Base-by-base conservation (phyloP, 2,888 invertebrate genomes). In the Idaea aversata region DNA sequence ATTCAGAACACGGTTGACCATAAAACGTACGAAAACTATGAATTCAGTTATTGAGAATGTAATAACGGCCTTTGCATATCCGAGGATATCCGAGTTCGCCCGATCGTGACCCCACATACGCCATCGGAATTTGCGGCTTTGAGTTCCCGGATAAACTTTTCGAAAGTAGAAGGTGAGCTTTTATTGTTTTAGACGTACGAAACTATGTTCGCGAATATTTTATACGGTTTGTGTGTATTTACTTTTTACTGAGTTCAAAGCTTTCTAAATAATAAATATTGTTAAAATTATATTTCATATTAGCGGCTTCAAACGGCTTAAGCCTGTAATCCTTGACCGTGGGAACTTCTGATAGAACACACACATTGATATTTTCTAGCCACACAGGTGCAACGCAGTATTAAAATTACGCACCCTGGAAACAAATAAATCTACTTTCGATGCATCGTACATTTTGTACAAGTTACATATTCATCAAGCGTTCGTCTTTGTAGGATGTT, bases 31-130 rank as follows among this genome's bases (percentile, higher is more conserved):
- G 65, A 70, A 67, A 70, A 70, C 63, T 70, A 69, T 57, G 62
- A 57, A 62, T 69, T 59, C 65, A 47, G 59, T 25, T 25, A 25
- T 59, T 59, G 25, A 25, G 59, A 25, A 6, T 16, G 16, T 25
- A 25, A 59, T 13, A 16, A 5, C 13, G 16, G 59, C 59, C 10
- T 59, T 59, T 59, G 13, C 25, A 34, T 65, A 58, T 60, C 47
- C 47, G 47, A 47, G 47, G 67, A 62, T 65, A 62, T 61, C 65
- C 59, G 57, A 15, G 62, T 62, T 66, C 5, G 34, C 16, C 10
- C 62, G 64, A 64, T 68, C 72, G 70, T 72, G 72, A 66, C 65
- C 67, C 58, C 64, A 70, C 70, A 70, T 72, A 69, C 68, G 68
- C 65, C 65, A 70, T 65, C 66, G 66, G 59, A 59, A 67, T 72